These are phyloP conservation scores for Agrotis ipsilon DNA, from an alignment of 2,888 invertebrate species.

Conservation along the genomic window DNA sequence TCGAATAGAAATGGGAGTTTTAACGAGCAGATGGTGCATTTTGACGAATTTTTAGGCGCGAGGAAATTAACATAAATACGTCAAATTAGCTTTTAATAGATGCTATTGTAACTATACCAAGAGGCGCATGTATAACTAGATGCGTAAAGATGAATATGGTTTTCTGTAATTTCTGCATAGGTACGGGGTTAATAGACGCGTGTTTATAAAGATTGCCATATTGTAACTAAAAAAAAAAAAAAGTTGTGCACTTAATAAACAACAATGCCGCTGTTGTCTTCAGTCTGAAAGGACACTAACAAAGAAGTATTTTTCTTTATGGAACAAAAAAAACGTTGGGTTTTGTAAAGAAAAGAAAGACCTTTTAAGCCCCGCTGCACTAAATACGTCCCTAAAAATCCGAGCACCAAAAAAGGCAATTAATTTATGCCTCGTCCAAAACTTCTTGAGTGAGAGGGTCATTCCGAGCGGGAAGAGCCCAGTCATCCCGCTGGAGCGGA, in stretches of 20 bases:
- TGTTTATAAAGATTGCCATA: not conserved
- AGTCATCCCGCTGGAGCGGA: slow-evolving; percentile 73
- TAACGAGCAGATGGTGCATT: slow-evolving; percentile 25
- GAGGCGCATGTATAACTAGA: not conserved
- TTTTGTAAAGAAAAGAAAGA: not conserved
- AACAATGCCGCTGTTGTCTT: not conserved
- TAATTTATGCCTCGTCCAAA: slow-evolving; percentile 72
- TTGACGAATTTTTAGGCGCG: not conserved
- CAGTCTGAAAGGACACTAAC: not conserved
- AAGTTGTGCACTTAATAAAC: not conserved
- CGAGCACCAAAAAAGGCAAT: slow-evolving; percentile 43
- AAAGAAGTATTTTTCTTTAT: not conserved
- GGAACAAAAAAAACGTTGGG: not conserved
- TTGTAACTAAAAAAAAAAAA: not conserved
- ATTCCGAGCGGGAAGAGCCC: slow-evolving; percentile 72
- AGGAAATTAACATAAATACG: not conserved
- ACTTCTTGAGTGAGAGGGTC: slow-evolving; percentile 66
- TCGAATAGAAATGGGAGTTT: not conserved
- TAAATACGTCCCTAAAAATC: slow-evolving; percentile 9
- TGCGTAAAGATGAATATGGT: not conserved
- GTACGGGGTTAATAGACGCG: not conserved
- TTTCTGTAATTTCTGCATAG: not conserved
- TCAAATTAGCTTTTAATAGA: slow-evolving; percentile 14
- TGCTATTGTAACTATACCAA: not conserved
- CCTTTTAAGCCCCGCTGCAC: not conserved